These are phyloP conservation scores for Leptinotarsa peninsularis DNA, from an alignment of 2,888 invertebrate species.

Conservation along the genomic window DNA sequence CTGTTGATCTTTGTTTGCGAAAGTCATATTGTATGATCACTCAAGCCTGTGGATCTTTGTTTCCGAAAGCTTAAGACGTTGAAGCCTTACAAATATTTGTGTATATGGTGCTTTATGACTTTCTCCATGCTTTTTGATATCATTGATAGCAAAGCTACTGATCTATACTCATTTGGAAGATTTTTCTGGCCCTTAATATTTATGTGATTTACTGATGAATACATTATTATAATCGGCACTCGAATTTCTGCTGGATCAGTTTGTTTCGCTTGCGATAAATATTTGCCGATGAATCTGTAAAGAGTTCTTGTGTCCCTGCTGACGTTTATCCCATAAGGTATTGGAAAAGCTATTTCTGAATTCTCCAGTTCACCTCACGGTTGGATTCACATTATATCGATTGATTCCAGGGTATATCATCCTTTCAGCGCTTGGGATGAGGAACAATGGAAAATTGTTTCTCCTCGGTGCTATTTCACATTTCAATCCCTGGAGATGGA, in stretches of 20 bases:
- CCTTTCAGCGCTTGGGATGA: not conserved
- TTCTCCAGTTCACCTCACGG: conserved; percentile 11
- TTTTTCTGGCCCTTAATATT: no score
- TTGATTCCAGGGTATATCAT: not conserved
- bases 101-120: no score
- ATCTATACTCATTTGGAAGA: no score
- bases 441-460: not conserved
- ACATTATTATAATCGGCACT: no score
- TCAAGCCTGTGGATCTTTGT: no score
- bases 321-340: not conserved
- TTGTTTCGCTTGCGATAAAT: not conserved
- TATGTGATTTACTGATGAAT: no score
- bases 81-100: no score
- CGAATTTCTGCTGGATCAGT: not conserved
- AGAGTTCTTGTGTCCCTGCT: not conserved
- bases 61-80: no score
- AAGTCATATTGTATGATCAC: no score
- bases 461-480: not conserved
- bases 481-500: not conserved
- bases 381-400: conserved; percentile 7
- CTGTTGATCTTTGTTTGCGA: no score
- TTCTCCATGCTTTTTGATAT: no score
- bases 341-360: conserved; percentile 9
- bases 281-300: not conserved
- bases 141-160: no score